These are phyloP conservation scores for Phrynocephalus vlangalii DNA, from an alignment of 2,797 vertebrate species.

Conservation along the genomic window DNA sequence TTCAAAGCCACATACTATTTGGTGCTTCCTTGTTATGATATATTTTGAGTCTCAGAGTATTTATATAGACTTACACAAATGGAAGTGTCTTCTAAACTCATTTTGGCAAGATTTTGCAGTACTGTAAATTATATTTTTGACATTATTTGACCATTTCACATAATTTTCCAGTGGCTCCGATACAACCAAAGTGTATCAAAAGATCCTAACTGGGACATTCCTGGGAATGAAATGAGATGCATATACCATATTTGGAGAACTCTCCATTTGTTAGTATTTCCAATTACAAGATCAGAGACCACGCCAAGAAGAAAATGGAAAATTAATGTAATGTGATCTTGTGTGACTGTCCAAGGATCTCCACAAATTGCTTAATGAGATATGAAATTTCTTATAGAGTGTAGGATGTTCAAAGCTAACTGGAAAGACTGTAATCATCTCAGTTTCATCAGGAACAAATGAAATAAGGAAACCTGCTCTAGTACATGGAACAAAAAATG, in stretches of 20 bases:
- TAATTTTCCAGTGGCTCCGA: conserved; percentile 34
- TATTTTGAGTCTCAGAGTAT: neutral
- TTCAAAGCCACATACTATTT: neutral
- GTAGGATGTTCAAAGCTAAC: conserved; percentile 58
- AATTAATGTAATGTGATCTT: conserved; percentile 60
- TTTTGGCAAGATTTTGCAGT: conserved; percentile 13
- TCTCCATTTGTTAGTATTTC: conserved; percentile 46
- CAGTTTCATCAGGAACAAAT: conserved; percentile 43
- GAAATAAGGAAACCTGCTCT: conserved; percentile 50
- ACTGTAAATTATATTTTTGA: conserved; percentile 31
- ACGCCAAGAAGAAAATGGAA: conserved; percentile 57
- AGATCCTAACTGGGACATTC: conserved; percentile 37
- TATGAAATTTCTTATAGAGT: conserved; percentile 50
- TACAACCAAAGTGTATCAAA: conserved; percentile 48
- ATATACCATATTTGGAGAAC: conserved; percentile 36
- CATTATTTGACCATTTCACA: conserved; percentile 20
- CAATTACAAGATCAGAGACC: conserved; percentile 41
- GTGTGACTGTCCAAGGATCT: conserved; percentile 49
- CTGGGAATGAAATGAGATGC: conserved; percentile 42
- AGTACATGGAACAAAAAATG: conserved; percentile 30
- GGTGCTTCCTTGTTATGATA: neutral
- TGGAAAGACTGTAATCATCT: conserved; percentile 27
- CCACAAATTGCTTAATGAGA: conserved; percentile 54
- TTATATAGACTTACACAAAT: neutral
- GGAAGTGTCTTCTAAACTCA: neutral